Evolutionary conservation across 2,113 vertebrate species (phyloP).

Genomic region (Pseudorasbora parva): DNA sequence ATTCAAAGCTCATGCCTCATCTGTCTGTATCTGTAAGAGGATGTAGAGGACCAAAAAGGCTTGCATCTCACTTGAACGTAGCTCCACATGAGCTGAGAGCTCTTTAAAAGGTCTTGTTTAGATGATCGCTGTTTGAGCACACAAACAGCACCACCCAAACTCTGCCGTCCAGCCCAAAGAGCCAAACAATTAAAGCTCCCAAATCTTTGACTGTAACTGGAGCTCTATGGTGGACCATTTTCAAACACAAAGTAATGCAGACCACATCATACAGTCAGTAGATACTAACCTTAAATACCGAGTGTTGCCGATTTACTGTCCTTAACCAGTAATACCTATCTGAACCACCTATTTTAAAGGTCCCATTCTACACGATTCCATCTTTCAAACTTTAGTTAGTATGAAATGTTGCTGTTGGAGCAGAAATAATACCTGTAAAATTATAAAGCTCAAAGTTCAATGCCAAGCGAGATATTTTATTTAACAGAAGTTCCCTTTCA

Average conservation of each 20-base stretch:
- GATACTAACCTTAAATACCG: neutral
- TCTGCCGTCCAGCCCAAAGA: neutral
- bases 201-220: neutral
- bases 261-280: neutral
- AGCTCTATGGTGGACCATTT: neutral
- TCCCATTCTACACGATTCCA: no score
- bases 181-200: neutral
- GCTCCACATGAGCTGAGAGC: constrained; percentile 5
- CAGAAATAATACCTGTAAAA: no score
- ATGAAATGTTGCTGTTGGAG: no score
- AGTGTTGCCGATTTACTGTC: neutral
- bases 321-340: neutral
- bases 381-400: no score
- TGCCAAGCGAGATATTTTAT: no score
- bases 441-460: no score
- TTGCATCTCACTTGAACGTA: neutral
- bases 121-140: neutral
- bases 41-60: neutral
- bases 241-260: neutral
- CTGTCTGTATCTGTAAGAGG: neutral
- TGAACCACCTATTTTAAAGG: neutral
- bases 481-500: no score
- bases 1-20: constrained; percentile 29
- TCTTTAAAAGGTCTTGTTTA: neutral
- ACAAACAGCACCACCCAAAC: constrained; percentile 28